phyloP scores from a whole-genome alignment of 1,140 invertebrate species.

The Drosophila elegans region DNA sequence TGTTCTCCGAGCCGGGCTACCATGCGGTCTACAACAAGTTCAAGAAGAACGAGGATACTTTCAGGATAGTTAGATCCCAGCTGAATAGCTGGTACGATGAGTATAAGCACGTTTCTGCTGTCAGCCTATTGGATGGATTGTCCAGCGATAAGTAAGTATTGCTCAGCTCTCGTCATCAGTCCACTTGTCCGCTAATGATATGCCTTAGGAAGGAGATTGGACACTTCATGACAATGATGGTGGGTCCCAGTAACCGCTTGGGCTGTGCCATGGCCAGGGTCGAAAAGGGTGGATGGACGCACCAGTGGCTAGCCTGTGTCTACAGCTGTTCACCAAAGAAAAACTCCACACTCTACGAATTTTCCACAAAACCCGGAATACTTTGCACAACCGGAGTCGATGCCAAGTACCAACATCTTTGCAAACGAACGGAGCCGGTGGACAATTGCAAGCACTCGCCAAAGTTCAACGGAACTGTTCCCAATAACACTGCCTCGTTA shows the following conservation, averaged over 20 bases:
- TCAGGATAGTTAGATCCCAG: conserved; percentile 1
- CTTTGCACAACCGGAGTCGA: not conserved
- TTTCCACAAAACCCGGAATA: not conserved
- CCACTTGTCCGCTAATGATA: no score
- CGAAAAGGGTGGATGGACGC: not conserved
- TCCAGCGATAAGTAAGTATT: not conserved
- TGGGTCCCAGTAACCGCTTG: conserved; percentile 1
- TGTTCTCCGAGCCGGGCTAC: not conserved
- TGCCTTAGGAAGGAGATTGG: not conserved
- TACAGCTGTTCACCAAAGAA: conserved; percentile 5
- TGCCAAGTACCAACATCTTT: not conserved
- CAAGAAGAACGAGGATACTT: not conserved
- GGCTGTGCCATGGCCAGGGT: conserved; percentile 2
- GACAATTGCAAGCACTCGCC: not conserved
- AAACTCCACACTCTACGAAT: not conserved
- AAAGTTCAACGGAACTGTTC: not conserved
- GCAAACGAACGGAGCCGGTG: not conserved
- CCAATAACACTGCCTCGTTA: not conserved
- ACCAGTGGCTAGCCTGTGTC: conserved; percentile 6
- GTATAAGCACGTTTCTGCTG: not conserved
- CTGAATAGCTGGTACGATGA: conserved; percentile 6
- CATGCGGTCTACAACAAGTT: conserved; percentile 4
- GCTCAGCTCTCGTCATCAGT: no score
- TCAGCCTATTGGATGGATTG: not conserved
- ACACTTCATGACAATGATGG: conserved; percentile 8